These are phyloP conservation scores for Rallus limicola DNA, from an alignment of 2,113 vertebrate genomes.

Conservation along the genomic window DNA sequence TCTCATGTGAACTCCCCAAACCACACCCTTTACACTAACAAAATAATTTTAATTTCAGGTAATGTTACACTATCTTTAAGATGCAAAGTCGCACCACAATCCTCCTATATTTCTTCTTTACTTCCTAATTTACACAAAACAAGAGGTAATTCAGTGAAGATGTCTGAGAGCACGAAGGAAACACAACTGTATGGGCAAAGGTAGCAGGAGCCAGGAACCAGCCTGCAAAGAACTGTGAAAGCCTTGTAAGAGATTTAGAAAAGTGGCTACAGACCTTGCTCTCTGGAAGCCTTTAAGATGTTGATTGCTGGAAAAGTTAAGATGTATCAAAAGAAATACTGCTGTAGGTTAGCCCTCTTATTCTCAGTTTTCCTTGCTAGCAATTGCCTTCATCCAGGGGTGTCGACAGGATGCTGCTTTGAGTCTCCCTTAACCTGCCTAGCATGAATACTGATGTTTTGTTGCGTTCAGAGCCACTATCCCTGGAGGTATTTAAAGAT, in stretches of 20 bases:
- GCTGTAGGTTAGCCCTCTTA: not conserved
- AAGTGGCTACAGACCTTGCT: not conserved
- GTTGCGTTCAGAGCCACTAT: not conserved
- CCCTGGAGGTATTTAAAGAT: too few species aligned
- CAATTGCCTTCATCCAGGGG: not conserved
- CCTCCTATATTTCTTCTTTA: not conserved
- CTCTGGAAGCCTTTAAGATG: not conserved
- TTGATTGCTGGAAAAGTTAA: not conserved
- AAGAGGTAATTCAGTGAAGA: not conserved
- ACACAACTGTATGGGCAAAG: not conserved
- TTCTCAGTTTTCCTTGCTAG: not conserved
- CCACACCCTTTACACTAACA: not conserved
- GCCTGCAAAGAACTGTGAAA: not conserved
- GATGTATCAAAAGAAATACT: not conserved
- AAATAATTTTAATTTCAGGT: not conserved
- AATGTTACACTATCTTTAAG: not conserved
- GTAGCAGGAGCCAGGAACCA: not conserved
- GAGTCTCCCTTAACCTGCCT: not conserved
- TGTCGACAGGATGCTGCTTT: not conserved
- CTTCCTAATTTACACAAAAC: not conserved
- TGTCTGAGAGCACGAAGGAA: not conserved
- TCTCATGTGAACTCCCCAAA: not conserved
- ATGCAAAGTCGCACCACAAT: not conserved
- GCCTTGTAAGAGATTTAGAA: not conserved
- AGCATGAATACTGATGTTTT: not conserved